phyloP scores from a whole-genome alignment of 1,140 invertebrate genomes.

The Venustaconcha ellipsiformis region DNA sequence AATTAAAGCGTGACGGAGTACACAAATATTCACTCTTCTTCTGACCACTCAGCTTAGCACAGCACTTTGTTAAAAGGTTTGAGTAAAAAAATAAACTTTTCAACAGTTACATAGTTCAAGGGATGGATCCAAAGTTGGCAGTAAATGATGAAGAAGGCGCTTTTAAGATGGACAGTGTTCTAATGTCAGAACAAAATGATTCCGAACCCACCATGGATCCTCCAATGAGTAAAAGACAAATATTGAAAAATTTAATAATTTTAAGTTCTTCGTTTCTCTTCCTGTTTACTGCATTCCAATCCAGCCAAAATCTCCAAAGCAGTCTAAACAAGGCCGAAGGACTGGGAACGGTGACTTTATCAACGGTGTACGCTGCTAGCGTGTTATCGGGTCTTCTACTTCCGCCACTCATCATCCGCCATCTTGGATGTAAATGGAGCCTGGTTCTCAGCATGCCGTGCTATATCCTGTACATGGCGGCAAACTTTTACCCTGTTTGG shows the following conservation, averaged over 20 bases:
- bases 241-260: slow-evolving; percentile 59
- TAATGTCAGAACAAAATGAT: not conserved
- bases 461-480: slow-evolving; percentile 92
- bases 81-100: no score
- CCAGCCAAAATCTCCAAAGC: slow-evolving; percentile 60
- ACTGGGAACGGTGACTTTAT: slow-evolving; percentile 69
- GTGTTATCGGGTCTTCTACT: slow-evolving; percentile 93
- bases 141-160: no score
- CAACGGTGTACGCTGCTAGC: slow-evolving; percentile 87
- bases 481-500: slow-evolving; percentile 81
- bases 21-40: no score
- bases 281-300: slow-evolving; percentile 63
- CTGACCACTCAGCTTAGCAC: no score
- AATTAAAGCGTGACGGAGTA: no score
- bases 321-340: slow-evolving; percentile 59
- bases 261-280: slow-evolving; percentile 55
- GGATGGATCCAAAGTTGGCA: no score
- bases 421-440: slow-evolving; percentile 95
- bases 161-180: no score
- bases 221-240: slow-evolving; percentile 35
- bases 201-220: not conserved
- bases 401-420: slow-evolving; percentile 75
- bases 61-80: no score
- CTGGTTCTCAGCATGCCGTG: slow-evolving; percentile 91
- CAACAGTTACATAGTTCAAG: no score